phyloP scores from a whole-genome alignment of 92 coral and sea anemone species.

The Chrysogorgia sp. region DNA sequence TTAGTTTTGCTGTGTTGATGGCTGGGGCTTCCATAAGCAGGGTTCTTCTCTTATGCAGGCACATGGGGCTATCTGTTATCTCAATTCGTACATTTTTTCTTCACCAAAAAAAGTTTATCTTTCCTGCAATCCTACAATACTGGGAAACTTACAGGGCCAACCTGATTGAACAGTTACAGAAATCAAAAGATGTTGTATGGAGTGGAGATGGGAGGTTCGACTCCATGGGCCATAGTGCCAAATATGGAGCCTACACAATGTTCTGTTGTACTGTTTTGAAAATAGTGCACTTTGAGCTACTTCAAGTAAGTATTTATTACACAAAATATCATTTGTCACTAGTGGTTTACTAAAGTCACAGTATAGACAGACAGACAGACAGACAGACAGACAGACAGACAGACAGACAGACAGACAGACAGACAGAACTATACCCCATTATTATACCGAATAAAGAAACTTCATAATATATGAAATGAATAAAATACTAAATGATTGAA shows the following conservation, averaged over 20 bases:
- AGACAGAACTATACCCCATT: too few relatives aligned
- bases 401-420: too few relatives aligned
- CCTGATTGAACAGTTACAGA: slow-evolving; percentile 6
- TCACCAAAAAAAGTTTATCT: slow-evolving; percentile 13
- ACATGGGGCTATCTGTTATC: slow-evolving; percentile 24
- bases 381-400: too few relatives aligned
- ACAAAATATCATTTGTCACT: too few relatives aligned
- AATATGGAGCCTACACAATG: too few relatives aligned
- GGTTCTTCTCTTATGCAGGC: slow-evolving; percentile 33
- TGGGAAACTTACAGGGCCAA: too few relatives aligned
- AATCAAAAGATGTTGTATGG: slow-evolving; percentile 14
- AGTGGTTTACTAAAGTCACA: too few relatives aligned
- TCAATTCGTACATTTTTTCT: slow-evolving; percentile 10
- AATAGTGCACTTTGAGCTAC: slow-evolving; percentile 13
- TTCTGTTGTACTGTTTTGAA: neutral
- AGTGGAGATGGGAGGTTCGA: slow-evolving; percentile 15
- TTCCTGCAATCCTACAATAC: neutral
- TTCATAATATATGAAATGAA: too few relatives aligned
- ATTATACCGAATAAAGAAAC: too few relatives aligned
- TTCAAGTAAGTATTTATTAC: slow-evolving; percentile 10
- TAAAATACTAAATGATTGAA: too few relatives aligned
- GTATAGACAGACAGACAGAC: too few relatives aligned
- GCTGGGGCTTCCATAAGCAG: slow-evolving; percentile 45
- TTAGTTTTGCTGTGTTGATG: slow-evolving; percentile 38
- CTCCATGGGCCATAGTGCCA: too few relatives aligned